Evolutionary conservation across 2,888 invertebrate species (phyloP).

Genomic region (Metallyticus violacea): DNA sequence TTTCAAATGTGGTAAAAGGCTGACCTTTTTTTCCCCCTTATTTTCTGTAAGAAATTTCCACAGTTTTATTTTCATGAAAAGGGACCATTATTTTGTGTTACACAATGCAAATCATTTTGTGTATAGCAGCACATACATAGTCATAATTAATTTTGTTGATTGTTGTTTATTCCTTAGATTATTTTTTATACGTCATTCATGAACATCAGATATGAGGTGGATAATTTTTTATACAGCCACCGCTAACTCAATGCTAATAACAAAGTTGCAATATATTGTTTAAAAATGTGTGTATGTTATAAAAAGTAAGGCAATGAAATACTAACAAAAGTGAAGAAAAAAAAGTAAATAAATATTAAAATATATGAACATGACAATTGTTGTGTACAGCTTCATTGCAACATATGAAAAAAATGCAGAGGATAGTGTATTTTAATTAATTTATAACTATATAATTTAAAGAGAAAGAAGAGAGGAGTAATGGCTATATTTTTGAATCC

Average conservation of each 20-base stretch:
- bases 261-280: background rate
- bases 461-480: background rate
- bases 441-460: constrained; percentile 12
- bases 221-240: background rate
- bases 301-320: background rate
- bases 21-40: background rate
- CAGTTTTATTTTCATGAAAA: background rate
- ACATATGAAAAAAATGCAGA: background rate
- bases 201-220: background rate
- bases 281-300: background rate
- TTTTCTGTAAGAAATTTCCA: background rate
- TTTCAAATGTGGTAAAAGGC: background rate
- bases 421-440: background rate
- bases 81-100: background rate
- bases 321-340: background rate
- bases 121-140: background rate
- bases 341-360: background rate
- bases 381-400: background rate
- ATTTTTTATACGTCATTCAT: background rate
- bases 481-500: background rate
- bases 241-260: background rate
- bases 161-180: background rate
- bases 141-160: background rate
- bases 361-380: background rate
- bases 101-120: background rate